phyloP scores from a whole-genome alignment of 2,888 invertebrate genomes.

The Pollenia labialis region DNA sequence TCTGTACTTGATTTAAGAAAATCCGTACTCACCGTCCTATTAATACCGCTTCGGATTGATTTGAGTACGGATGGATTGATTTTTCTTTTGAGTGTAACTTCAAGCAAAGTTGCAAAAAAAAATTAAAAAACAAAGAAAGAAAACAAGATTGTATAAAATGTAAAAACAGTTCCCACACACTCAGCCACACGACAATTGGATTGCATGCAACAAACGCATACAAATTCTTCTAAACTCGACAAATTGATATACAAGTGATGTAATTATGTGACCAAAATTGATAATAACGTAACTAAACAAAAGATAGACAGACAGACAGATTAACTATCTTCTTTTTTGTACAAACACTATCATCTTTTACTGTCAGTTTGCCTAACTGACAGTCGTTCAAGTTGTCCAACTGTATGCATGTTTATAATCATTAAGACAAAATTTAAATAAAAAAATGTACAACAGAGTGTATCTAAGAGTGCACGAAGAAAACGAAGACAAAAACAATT shows the following conservation, averaged over 20 bases:
- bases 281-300: conserved; percentile 55
- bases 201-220: conserved; percentile 48
- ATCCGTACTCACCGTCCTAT: no score
- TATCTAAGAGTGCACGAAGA: not conserved
- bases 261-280: conserved; percentile 63
- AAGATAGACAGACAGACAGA: not conserved
- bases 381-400: no score
- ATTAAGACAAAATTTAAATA: conserved; percentile 13
- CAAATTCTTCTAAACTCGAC: conserved; percentile 43
- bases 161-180: conserved; percentile 12
- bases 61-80: no score
- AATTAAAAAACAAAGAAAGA: not conserved
- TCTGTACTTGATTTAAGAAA: no score
- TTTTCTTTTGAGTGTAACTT: no score
- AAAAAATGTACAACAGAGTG: not conserved
- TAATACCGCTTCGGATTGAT: no score
- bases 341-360: conserved; percentile 1
- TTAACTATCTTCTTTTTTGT: not conserved
- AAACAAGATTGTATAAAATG: conserved; percentile 1
- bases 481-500: no score
- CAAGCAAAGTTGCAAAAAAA: conserved; percentile 22
- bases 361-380: not conserved
- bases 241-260: conserved; percentile 64
- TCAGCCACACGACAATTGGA: not conserved
- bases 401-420: no score